Conservation (phyloP, 2,888 invertebrate species). For the Heterodera filipjevi region DNA sequence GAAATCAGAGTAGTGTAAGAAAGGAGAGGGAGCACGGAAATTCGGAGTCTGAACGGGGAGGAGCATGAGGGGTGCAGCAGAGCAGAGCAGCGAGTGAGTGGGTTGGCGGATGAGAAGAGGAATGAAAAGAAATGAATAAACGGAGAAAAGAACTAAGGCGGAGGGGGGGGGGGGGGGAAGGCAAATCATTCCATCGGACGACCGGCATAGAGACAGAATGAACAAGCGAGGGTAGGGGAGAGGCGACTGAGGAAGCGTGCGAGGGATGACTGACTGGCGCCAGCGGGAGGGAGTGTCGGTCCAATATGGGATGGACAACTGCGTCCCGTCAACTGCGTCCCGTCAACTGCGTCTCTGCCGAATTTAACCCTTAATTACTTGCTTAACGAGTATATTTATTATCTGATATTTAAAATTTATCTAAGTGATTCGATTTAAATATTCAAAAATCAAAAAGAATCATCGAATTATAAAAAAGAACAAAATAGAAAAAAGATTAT, state of each 20-base stretch:
- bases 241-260: too few relatives aligned
- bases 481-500: too few relatives aligned
- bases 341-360: too few relatives aligned
- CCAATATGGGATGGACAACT: too few relatives aligned
- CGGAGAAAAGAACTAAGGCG: background rate
- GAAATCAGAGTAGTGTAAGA: background rate
- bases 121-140: background rate
- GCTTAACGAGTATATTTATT: too few relatives aligned
- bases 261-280: background rate
- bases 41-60: background rate
- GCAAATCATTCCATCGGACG: constrained; percentile 1
- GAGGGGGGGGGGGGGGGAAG: background rate
- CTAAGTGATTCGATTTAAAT: too few relatives aligned
- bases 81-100: background rate
- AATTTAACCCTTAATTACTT: too few relatives aligned
- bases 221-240: background rate
- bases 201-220: background rate
- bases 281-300: background rate
- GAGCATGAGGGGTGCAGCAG: too few relatives aligned
- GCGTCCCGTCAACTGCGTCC: too few relatives aligned
- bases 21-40: background rate
- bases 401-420: too few relatives aligned
- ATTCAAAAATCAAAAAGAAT: too few relatives aligned
- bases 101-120: background rate
- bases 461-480: too few relatives aligned